Evolutionary conservation across 2,888 invertebrate species (phyloP).

Genomic region (Dimorphilus gyrociliatus): DNA sequence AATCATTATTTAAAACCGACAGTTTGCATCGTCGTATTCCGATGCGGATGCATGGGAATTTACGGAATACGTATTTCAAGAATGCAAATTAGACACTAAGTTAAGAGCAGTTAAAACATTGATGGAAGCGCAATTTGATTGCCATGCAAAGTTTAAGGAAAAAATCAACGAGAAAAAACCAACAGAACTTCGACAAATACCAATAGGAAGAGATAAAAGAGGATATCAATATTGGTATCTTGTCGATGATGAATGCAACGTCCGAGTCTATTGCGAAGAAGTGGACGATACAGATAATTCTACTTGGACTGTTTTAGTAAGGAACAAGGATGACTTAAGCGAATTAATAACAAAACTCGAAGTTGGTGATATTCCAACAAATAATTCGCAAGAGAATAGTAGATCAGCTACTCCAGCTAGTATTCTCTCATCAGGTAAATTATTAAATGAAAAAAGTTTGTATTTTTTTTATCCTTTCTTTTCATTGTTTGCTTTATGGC

Average conservation of each 20-base stretch:
- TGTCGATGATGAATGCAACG: conserved; percentile 54
- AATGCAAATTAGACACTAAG: conserved; percentile 71
- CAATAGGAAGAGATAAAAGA: conserved; percentile 73
- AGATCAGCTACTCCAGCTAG: conserved; percentile 6
- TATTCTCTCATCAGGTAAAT: no score
- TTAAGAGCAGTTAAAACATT: conserved; percentile 77
- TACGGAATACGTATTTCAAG: conserved; percentile 84
- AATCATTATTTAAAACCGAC: no score
- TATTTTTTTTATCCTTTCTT: no score
- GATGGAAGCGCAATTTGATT: conserved; percentile 83
- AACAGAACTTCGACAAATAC: conserved; percentile 63
- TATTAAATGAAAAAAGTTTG: no score
- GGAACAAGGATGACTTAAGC: conserved; percentile 62
- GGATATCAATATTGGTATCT: conserved; percentile 90
- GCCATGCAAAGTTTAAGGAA: conserved; percentile 76
- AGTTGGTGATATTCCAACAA: conserved; percentile 43
- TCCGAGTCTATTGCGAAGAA: conserved; percentile 83
- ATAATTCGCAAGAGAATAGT: conserved; percentile 41
- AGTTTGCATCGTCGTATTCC: conserved; percentile 71
- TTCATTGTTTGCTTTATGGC: no score
- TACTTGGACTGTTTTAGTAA: conserved; percentile 36
- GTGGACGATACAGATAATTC: conserved; percentile 54
- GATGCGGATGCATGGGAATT: conserved; percentile 89
- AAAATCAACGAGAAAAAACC: conserved; percentile 47
- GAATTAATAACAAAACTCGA: conserved; percentile 48